Evolutionary conservation across 2,113 vertebrate species (phyloP), one percentile per base, ranked within the genome.

Genomic region (Ciconia stormi): DNA sequence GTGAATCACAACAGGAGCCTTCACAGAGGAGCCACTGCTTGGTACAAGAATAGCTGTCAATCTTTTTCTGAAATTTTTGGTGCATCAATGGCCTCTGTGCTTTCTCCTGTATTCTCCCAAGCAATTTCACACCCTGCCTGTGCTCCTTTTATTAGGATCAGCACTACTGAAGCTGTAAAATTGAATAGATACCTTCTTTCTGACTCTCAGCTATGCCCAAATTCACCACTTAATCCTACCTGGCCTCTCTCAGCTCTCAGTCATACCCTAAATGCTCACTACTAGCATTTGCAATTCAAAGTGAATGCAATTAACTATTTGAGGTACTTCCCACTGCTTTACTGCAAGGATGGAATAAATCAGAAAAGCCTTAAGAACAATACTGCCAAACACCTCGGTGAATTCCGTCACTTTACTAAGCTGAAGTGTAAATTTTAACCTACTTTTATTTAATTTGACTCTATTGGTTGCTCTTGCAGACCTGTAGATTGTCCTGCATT

Each of bases 201-300:
- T 0, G 3, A 67, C 47, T 70, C 67, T 77, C 2, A 0, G 47
- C 23, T 71, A 19, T 27, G 26, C 65, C 50, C 1, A 1, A 91
- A 88, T 72, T 72, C 70, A 66, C 32, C 34, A 23, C 59, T 52
- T 53, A 52, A 46, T 44, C 88, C 65, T 52, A 62, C 74, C 58
- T 78, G 70, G 58, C 63, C 74, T 22, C 46, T 62, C 42, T 32
- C 19, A 32, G n/a, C 73, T 66, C 32, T 80, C 52, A 77, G 25
- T 25, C 32, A 29, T 26, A 62, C 12, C 36, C 69, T 61, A 53
- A 67, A 82, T 0, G 3, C 50, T 71, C 29, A 16, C 49, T 86
- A 36, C 34, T 26, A 66, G 34, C 0, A 2, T 66, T 40, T 71
- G 56, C 50, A 81, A 61, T 17, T 83, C 50, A 38, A 70, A 83